Evolutionary conservation across 2,113 vertebrate species (phyloP).

Genomic region (Tetrax tetrax): DNA sequence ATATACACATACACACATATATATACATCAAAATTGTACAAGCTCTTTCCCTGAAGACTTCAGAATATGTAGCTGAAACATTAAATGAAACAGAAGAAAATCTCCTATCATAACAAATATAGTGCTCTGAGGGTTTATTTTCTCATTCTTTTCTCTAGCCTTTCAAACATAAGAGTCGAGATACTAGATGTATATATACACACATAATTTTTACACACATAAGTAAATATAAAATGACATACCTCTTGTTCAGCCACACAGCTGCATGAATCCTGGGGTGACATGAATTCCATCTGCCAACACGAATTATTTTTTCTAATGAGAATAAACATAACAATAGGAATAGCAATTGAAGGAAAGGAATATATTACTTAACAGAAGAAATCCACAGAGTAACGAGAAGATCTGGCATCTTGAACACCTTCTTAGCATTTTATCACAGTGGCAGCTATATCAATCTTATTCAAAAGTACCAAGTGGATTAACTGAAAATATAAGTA

Average conservation of each 20-base stretch:
- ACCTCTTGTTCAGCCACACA: conserved; percentile 3
- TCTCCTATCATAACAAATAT: neutral
- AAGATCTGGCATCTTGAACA: neutral
- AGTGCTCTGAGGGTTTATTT: neutral
- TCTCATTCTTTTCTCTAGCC: neutral
- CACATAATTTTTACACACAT: neutral
- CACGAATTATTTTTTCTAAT: conserved; percentile 43
- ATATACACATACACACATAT: neutral
- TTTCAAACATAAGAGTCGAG: neutral
- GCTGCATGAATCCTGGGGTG: neutral
- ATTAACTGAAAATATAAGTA: neutral
- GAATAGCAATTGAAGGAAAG: neutral
- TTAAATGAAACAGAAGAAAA: neutral
- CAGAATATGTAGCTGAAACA: neutral
- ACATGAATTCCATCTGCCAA: neutral
- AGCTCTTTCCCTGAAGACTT: neutral
- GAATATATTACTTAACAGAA: neutral
- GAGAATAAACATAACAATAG: neutral
- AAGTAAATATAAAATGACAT: neutral
- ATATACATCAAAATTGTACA: neutral
- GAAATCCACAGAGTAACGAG: neutral
- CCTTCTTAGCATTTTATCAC: neutral
- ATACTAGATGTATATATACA: neutral
- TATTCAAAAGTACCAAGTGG: neutral
- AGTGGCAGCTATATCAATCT: neutral